These are phyloP conservation scores for Halichoeres trimaculatus DNA, from an alignment of 2,113 vertebrate species.

Conservation along the genomic window DNA sequence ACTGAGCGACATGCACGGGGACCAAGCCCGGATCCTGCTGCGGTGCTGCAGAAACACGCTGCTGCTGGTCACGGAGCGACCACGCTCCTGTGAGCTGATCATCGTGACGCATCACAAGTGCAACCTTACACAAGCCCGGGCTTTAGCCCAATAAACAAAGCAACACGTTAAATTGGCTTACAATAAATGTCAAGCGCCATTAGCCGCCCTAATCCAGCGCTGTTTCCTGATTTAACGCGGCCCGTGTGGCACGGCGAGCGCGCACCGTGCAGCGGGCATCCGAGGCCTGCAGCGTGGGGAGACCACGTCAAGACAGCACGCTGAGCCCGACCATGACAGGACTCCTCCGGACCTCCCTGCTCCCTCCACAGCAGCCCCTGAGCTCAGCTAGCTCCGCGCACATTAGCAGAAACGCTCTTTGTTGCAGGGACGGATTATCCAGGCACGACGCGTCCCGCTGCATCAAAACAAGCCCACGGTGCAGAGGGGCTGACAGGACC, in stretches of 20 bases:
- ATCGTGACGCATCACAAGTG: slow-evolving; percentile 66
- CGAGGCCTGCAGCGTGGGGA: slow-evolving; percentile 46
- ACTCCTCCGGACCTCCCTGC: slow-evolving; percentile 43
- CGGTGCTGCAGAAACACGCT: background rate
- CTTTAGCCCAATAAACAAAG: slow-evolving; percentile 53
- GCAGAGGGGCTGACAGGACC: slow-evolving; percentile 19
- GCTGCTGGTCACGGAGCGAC: slow-evolving; percentile 7
- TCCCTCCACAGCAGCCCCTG: slow-evolving; percentile 41
- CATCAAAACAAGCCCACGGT: slow-evolving; percentile 64
- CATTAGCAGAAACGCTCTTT: slow-evolving; percentile 81
- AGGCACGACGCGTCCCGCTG: slow-evolving; percentile 66
- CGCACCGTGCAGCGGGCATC: background rate
- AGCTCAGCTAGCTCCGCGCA: slow-evolving; percentile 73
- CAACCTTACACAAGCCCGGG: slow-evolving; percentile 60
- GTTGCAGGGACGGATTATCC: slow-evolving; percentile 83
- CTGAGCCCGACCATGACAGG: slow-evolving; percentile 24
- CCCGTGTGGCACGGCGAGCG: slow-evolving; percentile 13
- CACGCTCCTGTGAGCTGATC: slow-evolving; percentile 46
- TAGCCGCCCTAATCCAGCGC: slow-evolving; percentile 71
- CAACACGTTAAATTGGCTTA: slow-evolving; percentile 72
- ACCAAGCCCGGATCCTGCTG: background rate
- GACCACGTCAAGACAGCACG: slow-evolving; percentile 27
- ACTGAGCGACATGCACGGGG: background rate
- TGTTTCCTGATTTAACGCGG: slow-evolving; percentile 55
- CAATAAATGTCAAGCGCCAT: slow-evolving; percentile 61